These are phyloP conservation scores for Pogona vitticeps DNA, from an alignment of 2,113 vertebrate genomes.

Conservation along the genomic window DNA sequence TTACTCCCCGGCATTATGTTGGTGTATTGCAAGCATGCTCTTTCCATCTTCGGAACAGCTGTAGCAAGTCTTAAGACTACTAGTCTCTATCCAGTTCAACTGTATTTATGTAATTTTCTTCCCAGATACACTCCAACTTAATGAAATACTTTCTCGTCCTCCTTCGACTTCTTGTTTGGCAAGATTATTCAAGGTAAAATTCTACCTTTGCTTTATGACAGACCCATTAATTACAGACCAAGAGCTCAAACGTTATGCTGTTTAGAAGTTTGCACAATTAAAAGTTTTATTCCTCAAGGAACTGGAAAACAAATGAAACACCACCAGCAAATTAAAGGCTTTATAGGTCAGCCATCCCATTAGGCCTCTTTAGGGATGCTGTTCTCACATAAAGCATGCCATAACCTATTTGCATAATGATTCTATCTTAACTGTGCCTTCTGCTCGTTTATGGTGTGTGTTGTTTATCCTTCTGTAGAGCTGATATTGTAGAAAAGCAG, in stretches of 20 bases:
- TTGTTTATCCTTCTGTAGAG: slow-evolving; percentile 74
- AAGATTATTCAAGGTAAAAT: slow-evolving; percentile 46
- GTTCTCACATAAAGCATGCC: slow-evolving; percentile 77
- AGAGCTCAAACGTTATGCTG: slow-evolving; percentile 72
- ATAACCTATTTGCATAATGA: slow-evolving; percentile 82
- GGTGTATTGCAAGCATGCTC: not conserved
- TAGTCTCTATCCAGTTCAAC: not conserved
- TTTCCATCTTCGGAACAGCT: not conserved
- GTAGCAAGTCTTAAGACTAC: not conserved
- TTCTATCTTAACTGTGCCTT: slow-evolving; percentile 78
- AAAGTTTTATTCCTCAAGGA: slow-evolving; percentile 81
- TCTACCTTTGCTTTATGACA: slow-evolving; percentile 55
- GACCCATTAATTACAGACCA: slow-evolving; percentile 76
- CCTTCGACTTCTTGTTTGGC: not conserved
- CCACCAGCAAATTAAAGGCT: slow-evolving; percentile 81
- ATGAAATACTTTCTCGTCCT: not conserved
- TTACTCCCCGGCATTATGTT: not conserved
- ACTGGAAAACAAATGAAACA: slow-evolving; percentile 77
- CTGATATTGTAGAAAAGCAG: slow-evolving; percentile 67
- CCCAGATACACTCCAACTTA: slow-evolving; percentile 20
- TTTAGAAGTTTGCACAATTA: slow-evolving; percentile 81
- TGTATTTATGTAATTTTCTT: not conserved
- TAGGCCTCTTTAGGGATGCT: slow-evolving; percentile 78
- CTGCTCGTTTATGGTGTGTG: slow-evolving; percentile 77
- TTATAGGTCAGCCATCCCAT: slow-evolving; percentile 81